phyloP scores from a whole-genome alignment of 2,888 invertebrate genomes.

The Andrena chrysosceles region DNA sequence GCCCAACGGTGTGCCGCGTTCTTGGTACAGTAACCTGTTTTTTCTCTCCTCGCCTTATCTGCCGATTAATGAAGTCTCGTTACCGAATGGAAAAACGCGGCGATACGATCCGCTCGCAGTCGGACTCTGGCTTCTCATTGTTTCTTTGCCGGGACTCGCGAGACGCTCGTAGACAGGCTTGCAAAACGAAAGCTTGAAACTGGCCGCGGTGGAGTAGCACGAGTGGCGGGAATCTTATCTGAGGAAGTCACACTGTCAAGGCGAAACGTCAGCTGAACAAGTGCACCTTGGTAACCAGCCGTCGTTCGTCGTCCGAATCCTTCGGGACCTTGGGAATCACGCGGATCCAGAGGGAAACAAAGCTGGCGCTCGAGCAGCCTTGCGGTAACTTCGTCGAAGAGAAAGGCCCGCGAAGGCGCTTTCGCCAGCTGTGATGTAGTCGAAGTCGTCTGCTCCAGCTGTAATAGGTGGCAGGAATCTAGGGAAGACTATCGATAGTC shows the following conservation, averaged over 20 bases:
- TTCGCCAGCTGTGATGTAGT: conserved; percentile 57
- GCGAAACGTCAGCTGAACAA: not conserved
- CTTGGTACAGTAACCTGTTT: conserved; percentile 65
- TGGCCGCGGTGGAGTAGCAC: not conserved
- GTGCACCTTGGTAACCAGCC: not conserved
- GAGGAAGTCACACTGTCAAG: conserved; percentile 40
- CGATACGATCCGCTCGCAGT: not conserved
- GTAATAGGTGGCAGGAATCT: conserved; percentile 46
- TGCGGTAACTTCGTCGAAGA: conserved; percentile 64
- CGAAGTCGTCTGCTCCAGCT: conserved; percentile 34
- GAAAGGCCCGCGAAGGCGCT: conserved; percentile 68
- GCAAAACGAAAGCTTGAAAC: not conserved
- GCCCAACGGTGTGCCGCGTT: conserved; percentile 51
- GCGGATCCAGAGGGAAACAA: conserved; percentile 32
- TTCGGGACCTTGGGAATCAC: conserved; percentile 5
- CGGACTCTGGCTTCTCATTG: no score
- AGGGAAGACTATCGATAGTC: conserved; percentile 29
- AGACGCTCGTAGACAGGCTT: not conserved
- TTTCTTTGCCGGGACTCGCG: not conserved
- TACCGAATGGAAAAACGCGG: conserved; percentile 20
- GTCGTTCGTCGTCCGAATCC: not conserved
- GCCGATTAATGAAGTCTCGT: conserved; percentile 48
- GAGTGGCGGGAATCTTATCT: conserved; percentile 51
- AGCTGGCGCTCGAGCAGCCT: conserved; percentile 24
- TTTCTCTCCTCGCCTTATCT: conserved; percentile 31